These are phyloP conservation scores for Accipiter cooperii DNA, from an alignment of 2,113 vertebrate species.

Conservation along the genomic window DNA sequence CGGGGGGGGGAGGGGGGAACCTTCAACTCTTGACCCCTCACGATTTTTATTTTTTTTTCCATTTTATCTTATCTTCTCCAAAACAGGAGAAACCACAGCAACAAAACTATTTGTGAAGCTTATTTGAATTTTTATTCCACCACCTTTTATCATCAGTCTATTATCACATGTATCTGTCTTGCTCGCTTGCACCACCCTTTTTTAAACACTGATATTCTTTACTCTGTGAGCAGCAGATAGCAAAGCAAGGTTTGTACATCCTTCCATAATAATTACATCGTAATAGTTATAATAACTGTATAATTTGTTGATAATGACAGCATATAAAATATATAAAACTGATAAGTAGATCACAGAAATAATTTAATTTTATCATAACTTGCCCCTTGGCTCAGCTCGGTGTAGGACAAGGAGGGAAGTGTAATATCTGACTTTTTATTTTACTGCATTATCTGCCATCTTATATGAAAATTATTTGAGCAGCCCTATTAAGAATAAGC, in stretches of 20 bases:
- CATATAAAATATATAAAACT: not conserved
- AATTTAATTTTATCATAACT: not conserved
- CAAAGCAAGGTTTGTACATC: not conserved
- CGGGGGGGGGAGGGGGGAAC: no score
- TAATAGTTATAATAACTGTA: not conserved
- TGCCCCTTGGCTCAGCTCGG: not conserved
- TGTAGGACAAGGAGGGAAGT: not conserved
- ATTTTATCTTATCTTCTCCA: not conserved
- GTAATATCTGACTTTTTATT: not conserved
- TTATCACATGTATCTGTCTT: not conserved
- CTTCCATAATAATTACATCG: not conserved
- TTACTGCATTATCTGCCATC: not conserved
- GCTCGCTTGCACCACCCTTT: not conserved
- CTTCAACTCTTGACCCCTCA: not conserved
- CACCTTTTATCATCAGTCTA: not conserved
- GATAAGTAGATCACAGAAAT: not conserved
- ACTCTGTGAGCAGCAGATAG: not conserved
- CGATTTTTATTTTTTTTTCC: not conserved
- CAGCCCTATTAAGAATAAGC: not conserved
- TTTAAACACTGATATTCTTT: not conserved
- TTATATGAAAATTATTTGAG: not conserved
- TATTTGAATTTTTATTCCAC: not conserved
- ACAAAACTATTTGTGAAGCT: not conserved
- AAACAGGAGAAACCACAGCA: not conserved
- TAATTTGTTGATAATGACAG: not conserved